Evolutionary conservation across 2,113 vertebrate species (phyloP).

Genomic region (Hippocampus abdominalis): DNA sequence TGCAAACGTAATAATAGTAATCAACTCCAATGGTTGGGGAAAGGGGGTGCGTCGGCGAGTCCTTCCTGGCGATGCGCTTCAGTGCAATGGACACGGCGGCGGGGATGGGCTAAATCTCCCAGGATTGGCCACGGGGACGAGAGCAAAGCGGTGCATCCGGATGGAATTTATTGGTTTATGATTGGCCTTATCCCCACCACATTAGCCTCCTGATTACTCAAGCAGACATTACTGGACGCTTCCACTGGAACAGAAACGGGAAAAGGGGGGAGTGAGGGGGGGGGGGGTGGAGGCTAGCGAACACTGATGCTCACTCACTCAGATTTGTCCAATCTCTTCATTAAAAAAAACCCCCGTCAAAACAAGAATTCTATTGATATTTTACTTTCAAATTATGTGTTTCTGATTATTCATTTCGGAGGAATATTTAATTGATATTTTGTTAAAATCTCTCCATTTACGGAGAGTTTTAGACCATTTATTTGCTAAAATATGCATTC

Average conservation of each 20-base stretch:
- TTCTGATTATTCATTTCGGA: too few species aligned
- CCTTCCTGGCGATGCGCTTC: constrained; percentile 72
- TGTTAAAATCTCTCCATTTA: too few species aligned
- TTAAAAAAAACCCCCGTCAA: neutral
- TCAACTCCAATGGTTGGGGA: constrained; percentile 72
- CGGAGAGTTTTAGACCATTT: too few species aligned
- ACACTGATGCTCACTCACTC: constrained; percentile 49
- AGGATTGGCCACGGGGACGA: constrained; percentile 63
- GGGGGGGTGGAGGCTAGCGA: constrained; percentile 45
- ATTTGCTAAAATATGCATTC: too few species aligned
- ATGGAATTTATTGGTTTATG: constrained; percentile 72
- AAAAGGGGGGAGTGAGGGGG: neutral
- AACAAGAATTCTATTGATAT: neutral
- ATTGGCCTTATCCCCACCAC: constrained; percentile 71
- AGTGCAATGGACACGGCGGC: constrained; percentile 54
- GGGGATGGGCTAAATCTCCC: constrained; percentile 60
- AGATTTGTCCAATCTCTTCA: neutral
- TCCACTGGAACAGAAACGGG: constrained; percentile 57
- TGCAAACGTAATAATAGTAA: constrained; percentile 52
- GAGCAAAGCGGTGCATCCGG: constrained; percentile 57
- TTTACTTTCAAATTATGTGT: too few species aligned
- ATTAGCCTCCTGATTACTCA: constrained; percentile 76
- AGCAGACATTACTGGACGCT: constrained; percentile 72
- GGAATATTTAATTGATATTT: too few species aligned
- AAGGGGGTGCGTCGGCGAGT: constrained; percentile 67